Conservation (phyloP, 2,888 invertebrate species). For the Pollenia angustigena region DNA sequence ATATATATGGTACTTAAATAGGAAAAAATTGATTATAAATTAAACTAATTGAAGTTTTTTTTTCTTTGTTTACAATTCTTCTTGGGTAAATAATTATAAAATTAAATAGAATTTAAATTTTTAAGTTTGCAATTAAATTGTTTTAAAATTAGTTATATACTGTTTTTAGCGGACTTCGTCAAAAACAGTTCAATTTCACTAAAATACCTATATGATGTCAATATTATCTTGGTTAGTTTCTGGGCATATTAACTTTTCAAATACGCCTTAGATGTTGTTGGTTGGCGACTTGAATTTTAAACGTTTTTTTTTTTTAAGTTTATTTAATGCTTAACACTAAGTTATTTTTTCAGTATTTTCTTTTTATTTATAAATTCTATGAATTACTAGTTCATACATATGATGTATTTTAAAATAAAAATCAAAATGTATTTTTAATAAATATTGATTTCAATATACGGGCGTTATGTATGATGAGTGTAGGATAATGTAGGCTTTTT, state of each 20-base stretch:
- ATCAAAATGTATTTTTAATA: conserved; percentile 3
- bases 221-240: conserved; percentile 1
- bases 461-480: neutral
- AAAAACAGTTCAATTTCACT: conserved; percentile 35
- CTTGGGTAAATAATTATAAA: conserved; percentile 36
- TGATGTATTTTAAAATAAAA: conserved; percentile 39
- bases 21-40: conserved; percentile 48
- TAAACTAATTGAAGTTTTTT: conserved; percentile 58
- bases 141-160: conserved; percentile 16
- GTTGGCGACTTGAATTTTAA: neutral
- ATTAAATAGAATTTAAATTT: conserved; percentile 27
- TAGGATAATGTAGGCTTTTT: neutral
- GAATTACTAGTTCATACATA: conserved; percentile 22
- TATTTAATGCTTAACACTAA: conserved; percentile 53
- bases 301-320: neutral
- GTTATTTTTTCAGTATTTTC: conserved; percentile 31
- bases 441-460: conserved; percentile 46
- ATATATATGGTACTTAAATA: conserved; percentile 28
- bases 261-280: conserved; percentile 16
- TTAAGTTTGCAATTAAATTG: conserved; percentile 27
- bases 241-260: conserved; percentile 29
- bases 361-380: conserved; percentile 40
- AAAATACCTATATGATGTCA: conserved; percentile 29
- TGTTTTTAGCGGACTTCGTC: neutral
- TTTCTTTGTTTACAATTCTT: neutral